Evolutionary conservation across 2,888 invertebrate species (phyloP), one percentile per base, ranked within the genome.

Genomic region (Eugnorisma glareosa): DNA sequence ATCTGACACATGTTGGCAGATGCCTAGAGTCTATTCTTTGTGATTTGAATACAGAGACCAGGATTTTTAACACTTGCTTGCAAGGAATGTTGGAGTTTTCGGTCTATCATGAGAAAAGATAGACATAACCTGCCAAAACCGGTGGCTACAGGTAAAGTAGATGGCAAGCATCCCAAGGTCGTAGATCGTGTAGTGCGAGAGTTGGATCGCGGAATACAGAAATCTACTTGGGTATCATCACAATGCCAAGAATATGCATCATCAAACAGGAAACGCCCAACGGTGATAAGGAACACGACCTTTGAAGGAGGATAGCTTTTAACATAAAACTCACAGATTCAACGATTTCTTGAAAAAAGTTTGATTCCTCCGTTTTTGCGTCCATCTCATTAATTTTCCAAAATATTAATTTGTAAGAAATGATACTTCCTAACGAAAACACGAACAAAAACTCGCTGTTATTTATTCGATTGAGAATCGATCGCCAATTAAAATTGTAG

Each of bases 261-360:
- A n/a, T n/a, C n/a, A n/a, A n/a, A n/a, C n/a, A n/a, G n/a, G n/a
- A n/a, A n/a, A n/a, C n/a, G 57, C 6, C 0, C 28, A 18, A 28
- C 28, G 31, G 54, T 7, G 15, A 11, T 57, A 18, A 7, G 6
- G 28, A 57, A 28, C 28, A 31, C 18, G 1, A 31, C 2, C 28
- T n/a, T n/a, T 31, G 57, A 54, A 15, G 54, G 28, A 28, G 13
- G 15, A 57, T 15, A 57, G 28, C 28, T 28, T 28, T 51, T 2
- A 43, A 18, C 8, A 21, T n/a, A 24, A 40, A 57, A 78, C 79
- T 78, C 40, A 78, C 78, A 35, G n/a, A 78, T 40, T 48, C 48
- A 13, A 64, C 15, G 7, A 66, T n/a, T 5, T 81, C 82, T 18
- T 67, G 48, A 6, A 81, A 81, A 51, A 81, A 57, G 43, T 81